Base-by-base conservation (phyloP, 2,797 vertebrate genomes). In the Falco biarmicus region DNA sequence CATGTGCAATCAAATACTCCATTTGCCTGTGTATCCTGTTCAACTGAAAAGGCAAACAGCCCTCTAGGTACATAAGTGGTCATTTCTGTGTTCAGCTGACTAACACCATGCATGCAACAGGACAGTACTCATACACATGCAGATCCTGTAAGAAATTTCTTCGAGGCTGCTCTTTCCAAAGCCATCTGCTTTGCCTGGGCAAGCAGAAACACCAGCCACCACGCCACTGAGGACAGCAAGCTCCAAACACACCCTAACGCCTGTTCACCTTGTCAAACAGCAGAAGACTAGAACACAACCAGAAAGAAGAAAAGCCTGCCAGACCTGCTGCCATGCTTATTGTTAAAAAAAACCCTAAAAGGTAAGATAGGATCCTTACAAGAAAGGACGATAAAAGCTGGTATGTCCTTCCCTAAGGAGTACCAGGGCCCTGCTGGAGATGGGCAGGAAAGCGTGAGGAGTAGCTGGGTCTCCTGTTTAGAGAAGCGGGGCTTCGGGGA, bases 161-260 rank as follows among this genome's bases (percentile, higher is more conserved):
- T 71, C 50, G 54, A 50, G 41, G 24, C 45, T 65, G 25, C 34
- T 54, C 24, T n/a, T 66, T 13, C 20, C 15, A 28, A 83, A 82
- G 17, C 13, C 56, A 47, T 17, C 15, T 54, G 17, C 61, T 48
- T 48, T 19, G 69, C 24, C 12, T 20, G 20, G 16, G 22, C 39
- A 66, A 69, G 31, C 28, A 53, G 28, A 26, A 59, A 18, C 39
- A 24, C 19, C 22, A 6, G 26, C 15, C 29, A 13, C 43, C 24
- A 17, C 0, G 1, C 29, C 21, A 5, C 1, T 4, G 34, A 41
- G 13, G 2, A 21, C 0, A 37, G 18, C 13, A 21, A 24, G 24
- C 12, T 56, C 43, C 24, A 34, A 25, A 29, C 9, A 2, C 4
- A 15, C 45, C 19, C 6, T 8, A 29, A 25, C 32, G 59, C 24